These are phyloP conservation scores for Euglossa dilemma DNA, from an alignment of 1,140 invertebrate genomes.

Conservation along the genomic window DNA sequence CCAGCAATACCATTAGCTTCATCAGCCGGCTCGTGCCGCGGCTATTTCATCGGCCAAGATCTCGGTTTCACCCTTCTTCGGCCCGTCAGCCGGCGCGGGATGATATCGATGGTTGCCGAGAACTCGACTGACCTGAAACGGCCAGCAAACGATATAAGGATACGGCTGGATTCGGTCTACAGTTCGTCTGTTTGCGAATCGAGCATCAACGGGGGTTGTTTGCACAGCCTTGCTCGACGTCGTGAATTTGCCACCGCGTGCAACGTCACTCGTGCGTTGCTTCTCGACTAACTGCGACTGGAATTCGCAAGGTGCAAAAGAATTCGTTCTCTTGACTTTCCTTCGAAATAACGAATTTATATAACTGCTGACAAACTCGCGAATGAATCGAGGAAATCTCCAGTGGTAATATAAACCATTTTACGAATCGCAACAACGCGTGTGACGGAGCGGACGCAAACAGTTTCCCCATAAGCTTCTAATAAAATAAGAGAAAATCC, in stretches of 20 bases:
- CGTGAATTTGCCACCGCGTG: neutral
- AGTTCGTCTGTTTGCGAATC: conserved; percentile 35
- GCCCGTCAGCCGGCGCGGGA: neutral
- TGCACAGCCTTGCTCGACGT: conserved; percentile 28
- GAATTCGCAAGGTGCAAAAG: neutral
- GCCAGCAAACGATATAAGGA: conserved; percentile 60
- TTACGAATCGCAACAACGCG: no score
- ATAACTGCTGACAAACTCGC: no score
- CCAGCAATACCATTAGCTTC: conserved; percentile 70
- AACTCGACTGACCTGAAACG: conserved; percentile 47
- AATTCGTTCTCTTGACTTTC: no score
- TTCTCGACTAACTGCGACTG: neutral
- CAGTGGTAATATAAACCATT: no score
- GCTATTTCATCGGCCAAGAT: conserved; percentile 53
- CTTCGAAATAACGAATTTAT: no score
- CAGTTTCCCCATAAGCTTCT: no score
- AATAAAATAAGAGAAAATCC: neutral
- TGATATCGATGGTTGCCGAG: conserved; percentile 42
- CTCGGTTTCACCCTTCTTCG: conserved; percentile 1
- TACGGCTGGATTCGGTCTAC: conserved; percentile 45
- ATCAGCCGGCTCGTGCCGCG: conserved; percentile 48
- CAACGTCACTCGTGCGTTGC: neutral
- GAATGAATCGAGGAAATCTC: no score
- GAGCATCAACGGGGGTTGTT: conserved; percentile 23
- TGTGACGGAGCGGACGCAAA: no score